Percentiles rank a stretch among this genome's conserved stretches.
Evolutionary conservation across 2,113 vertebrate genomes (phyloP).

Genomic region (Telmatochromis sp.): DNA sequence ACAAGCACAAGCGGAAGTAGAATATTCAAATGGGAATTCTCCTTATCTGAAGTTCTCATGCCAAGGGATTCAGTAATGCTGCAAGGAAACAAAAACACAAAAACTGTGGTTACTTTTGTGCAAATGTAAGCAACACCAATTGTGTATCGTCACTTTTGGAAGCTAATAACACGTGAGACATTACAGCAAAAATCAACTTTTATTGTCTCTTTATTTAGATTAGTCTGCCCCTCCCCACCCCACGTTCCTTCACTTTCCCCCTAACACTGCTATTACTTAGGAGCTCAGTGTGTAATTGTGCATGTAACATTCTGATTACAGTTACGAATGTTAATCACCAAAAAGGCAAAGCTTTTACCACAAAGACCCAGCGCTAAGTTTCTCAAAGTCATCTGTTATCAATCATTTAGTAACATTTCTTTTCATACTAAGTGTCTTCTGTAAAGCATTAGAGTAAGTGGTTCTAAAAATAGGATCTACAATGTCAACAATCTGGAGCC

Average conservation of each 20-base stretch:
- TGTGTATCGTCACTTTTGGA: neutral
- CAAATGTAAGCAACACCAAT: neutral
- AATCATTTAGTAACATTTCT: neutral
- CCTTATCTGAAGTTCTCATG: neutral
- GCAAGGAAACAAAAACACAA: neutral
- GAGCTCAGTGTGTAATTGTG: neutral
- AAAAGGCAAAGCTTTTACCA: neutral
- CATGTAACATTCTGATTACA: neutral
- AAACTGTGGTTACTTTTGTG: neutral
- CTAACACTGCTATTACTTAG: neutral
- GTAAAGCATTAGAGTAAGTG: neutral
- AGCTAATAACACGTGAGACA: neutral
- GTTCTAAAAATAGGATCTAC: constrained; percentile 37
- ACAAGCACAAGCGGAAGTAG: neutral
- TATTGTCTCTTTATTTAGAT: neutral
- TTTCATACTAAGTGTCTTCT: neutral
- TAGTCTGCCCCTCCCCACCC: neutral
- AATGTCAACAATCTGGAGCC: constrained; percentile 40
- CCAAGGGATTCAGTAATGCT: neutral
- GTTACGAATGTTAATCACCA: neutral
- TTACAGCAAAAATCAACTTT: neutral
- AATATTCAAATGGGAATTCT: neutral
- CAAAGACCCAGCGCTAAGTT: neutral
- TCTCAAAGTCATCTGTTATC: neutral
- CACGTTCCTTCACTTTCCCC: neutral